Evolutionary conservation across 64 coral and sea anemone genomes (phyloP).

Genomic region (Orbicella faveolata): DNA sequence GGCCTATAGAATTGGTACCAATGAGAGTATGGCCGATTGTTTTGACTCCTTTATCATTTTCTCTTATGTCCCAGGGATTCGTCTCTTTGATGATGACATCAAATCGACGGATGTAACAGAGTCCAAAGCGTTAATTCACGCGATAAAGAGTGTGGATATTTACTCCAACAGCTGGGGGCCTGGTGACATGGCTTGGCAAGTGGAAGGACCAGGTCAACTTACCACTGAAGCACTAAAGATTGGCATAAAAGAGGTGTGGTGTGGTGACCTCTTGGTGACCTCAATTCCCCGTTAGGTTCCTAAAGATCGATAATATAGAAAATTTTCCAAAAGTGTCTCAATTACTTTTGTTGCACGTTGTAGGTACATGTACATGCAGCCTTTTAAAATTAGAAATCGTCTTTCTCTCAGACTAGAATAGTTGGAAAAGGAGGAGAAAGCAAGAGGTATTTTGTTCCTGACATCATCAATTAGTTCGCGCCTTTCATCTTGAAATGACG

Average conservation of each 20-base stretch:
- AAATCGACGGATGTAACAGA: conserved; percentile 43
- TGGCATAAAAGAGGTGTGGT: conserved; percentile 4
- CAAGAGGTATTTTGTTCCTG: too few relatives aligned
- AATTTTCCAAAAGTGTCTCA: not conserved
- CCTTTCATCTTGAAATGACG: too few relatives aligned
- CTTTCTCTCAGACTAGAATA: too few relatives aligned
- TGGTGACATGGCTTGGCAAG: conserved; percentile 33
- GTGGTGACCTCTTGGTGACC: not conserved
- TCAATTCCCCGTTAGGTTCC: too few relatives aligned
- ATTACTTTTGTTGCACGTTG: not conserved
- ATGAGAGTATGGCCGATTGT: not conserved
- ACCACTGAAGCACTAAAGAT: not conserved
- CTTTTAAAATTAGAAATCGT: too few relatives aligned
- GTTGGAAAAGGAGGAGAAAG: too few relatives aligned
- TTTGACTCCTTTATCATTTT: not conserved
- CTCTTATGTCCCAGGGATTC: not conserved
- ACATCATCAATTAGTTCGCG: too few relatives aligned
- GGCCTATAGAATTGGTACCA: not conserved
- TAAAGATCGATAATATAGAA: too few relatives aligned
- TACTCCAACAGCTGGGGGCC: conserved; percentile 59
- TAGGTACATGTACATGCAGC: too few relatives aligned
- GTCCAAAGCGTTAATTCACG: conserved; percentile 11
- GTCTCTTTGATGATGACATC: conserved; percentile 22
- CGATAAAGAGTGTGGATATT: conserved; percentile 8
- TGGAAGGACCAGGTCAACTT: conserved; percentile 10